Conservation (phyloP, 2,888 invertebrate species). For the Choreutis nemorana region DNA sequence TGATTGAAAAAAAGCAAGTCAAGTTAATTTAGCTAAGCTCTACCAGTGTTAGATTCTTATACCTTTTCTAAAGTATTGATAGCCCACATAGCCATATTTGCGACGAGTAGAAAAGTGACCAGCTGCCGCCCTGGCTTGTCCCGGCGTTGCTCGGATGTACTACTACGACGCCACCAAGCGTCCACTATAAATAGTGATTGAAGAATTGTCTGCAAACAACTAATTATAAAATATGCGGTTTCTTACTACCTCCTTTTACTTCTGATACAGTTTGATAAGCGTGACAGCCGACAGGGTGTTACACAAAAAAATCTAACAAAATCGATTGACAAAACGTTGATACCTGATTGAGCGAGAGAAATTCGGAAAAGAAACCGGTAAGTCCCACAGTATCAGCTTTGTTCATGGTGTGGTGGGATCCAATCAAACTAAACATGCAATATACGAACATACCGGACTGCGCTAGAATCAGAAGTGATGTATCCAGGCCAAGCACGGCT, state of each 20-base stretch:
- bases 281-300: too few relatives aligned
- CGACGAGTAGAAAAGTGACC: constrained; percentile 83
- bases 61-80: constrained; percentile 81
- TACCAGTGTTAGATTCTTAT: too few relatives aligned
- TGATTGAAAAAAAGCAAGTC: too few relatives aligned
- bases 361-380: constrained; percentile 75
- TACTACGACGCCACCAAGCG: constrained; percentile 78
- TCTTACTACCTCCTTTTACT: too few relatives aligned
- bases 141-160: constrained; percentile 72
- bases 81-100: constrained; percentile 87
- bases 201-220: constrained; percentile 70
- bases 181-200: constrained; percentile 83
- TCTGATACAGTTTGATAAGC: too few relatives aligned
- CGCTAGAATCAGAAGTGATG: constrained; percentile 83
- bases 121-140: constrained; percentile 85
- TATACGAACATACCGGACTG: constrained; percentile 90
- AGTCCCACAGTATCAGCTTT: constrained; percentile 62
- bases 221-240: too few relatives aligned
- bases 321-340: too few relatives aligned
- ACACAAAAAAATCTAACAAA: too few relatives aligned
- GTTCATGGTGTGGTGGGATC: constrained; percentile 71
- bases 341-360: constrained; percentile 76
- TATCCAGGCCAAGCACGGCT: constrained; percentile 71
- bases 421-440: constrained; percentile 87
- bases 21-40: too few relatives aligned